Evolutionary conservation across 1,140 invertebrate species (phyloP).

Genomic region (Lepidurus packardi): DNA sequence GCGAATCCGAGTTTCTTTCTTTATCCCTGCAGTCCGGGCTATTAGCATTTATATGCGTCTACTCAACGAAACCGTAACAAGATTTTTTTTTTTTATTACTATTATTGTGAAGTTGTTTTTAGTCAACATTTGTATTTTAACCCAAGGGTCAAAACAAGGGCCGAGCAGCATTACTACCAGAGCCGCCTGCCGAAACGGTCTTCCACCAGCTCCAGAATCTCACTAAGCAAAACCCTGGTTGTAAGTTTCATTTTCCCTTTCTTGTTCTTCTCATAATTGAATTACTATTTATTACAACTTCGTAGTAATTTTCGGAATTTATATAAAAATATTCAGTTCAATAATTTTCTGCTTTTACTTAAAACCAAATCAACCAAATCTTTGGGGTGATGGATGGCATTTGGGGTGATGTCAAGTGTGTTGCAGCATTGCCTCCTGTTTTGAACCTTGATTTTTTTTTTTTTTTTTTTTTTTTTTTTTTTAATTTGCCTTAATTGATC

Average conservation of each 20-base stretch:
- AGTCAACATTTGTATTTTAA: constrained; percentile 29
- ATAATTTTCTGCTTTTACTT: too few species aligned
- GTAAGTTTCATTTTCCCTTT: constrained; percentile 42
- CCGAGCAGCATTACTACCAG: constrained; percentile 47
- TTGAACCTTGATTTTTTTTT: neutral
- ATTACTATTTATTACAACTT: neutral
- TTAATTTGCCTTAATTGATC: neutral
- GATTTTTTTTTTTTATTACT: neutral
- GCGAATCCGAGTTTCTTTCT: constrained; percentile 51
- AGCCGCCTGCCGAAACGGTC: constrained; percentile 48
- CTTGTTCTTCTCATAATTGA: neutral
- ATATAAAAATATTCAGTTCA: neutral
- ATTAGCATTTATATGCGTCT: constrained; percentile 53
- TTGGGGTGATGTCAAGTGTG: too few species aligned
- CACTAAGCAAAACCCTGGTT: constrained; percentile 51
- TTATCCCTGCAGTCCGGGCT: constrained; percentile 54
- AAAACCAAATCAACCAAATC: too few species aligned
- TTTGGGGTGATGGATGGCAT: too few species aligned
- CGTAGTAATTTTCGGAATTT: neutral
- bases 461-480: neutral
- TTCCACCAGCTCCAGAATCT: constrained; percentile 49
- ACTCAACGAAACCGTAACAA: constrained; percentile 46
- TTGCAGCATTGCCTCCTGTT: too few species aligned
- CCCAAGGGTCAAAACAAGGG: constrained; percentile 42
- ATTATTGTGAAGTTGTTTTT: neutral